Percentiles rank a stretch among this genome's conserved stretches.
phyloP scores from a whole-genome alignment of 2,797 vertebrate genomes.

The Australoheros facetus region DNA sequence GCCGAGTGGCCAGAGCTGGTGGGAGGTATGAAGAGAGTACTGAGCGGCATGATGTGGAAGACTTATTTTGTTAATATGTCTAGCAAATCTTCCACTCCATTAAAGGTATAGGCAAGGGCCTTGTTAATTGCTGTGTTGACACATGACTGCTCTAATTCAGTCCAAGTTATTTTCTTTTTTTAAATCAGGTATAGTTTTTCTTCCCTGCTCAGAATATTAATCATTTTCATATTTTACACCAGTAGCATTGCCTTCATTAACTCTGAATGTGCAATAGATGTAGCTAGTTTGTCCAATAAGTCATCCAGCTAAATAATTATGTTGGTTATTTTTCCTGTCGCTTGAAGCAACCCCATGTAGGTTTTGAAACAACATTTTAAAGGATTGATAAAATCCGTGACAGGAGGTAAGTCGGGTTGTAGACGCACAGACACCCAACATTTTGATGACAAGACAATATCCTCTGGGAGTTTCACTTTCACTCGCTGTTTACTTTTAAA shows the following conservation, averaged over 20 bases:
- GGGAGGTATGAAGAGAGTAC: not conserved
- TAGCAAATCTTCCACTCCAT: slow-evolving; percentile 81
- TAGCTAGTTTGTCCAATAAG: not conserved
- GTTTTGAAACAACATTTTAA: too few species aligned
- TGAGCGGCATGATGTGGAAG: slow-evolving; percentile 68
- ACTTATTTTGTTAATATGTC: slow-evolving; percentile 77
- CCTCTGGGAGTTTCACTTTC: not conserved
- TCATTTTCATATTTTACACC: slow-evolving; percentile 13
- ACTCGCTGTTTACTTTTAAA: too few species aligned
- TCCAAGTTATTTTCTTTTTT: slow-evolving; percentile 62
- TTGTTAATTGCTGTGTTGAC: slow-evolving; percentile 81
- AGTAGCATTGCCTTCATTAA: slow-evolving; percentile 4
- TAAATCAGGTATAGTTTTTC: slow-evolving; percentile 53
- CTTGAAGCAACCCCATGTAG: too few species aligned
- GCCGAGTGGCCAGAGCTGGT: slow-evolving; percentile 20
- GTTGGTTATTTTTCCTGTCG: too few species aligned
- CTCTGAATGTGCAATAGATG: slow-evolving; percentile 9
- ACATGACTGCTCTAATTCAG: slow-evolving; percentile 73
- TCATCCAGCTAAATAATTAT: too few species aligned
- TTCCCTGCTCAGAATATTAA: slow-evolving; percentile 67
- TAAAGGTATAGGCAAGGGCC: slow-evolving; percentile 66
- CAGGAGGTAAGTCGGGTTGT: not conserved
- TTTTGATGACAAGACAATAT: not conserved
- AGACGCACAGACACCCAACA: not conserved
- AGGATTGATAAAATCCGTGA: too few species aligned